Conservation (phyloP, 2,888 invertebrate genomes). For the Podotricha telesiphe region DNA sequence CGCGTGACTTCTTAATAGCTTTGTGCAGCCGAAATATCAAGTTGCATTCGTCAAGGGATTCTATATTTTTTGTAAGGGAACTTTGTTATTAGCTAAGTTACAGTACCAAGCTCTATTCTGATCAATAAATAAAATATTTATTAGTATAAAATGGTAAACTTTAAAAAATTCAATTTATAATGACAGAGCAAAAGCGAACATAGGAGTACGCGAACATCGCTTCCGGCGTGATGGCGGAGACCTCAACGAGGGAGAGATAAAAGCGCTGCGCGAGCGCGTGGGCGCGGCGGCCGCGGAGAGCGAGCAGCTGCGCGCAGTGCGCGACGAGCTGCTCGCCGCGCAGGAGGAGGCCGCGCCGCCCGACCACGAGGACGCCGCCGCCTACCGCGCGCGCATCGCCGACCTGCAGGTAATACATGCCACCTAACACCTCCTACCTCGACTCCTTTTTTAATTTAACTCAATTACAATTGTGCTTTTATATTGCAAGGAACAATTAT, state of each 20-base stretch:
- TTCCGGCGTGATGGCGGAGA: slow-evolving; percentile 78
- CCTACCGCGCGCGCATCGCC: slow-evolving; percentile 60
- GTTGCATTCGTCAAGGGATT: too few species aligned
- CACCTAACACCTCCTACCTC: too few species aligned
- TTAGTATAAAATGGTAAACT: too few species aligned
- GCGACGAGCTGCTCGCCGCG: slow-evolving; percentile 73
- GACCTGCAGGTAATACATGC: slow-evolving; percentile 65
- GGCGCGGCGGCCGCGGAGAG: slow-evolving; percentile 57
- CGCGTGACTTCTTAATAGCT: too few species aligned
- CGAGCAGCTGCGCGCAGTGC: slow-evolving; percentile 66
- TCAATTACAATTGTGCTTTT: background rate
- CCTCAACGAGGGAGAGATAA: slow-evolving; percentile 78
- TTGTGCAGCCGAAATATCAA: too few species aligned
- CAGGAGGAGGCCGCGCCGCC: slow-evolving; percentile 51
- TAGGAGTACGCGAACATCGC: slow-evolving; percentile 75
- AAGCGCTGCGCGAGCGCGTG: slow-evolving; percentile 68
- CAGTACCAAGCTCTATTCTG: too few species aligned
- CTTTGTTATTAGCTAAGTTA: too few species aligned
- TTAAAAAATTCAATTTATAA: too few species aligned
- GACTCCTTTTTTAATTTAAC: too few species aligned
- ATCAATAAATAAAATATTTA: too few species aligned
- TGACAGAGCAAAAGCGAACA: slow-evolving; percentile 67
- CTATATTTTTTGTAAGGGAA: too few species aligned
- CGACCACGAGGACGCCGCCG: slow-evolving; percentile 51
- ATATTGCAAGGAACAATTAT: slow-evolving; percentile 64